Conservation (phyloP, 2,797 vertebrate species). For the Ptychadena robeensis region DNA sequence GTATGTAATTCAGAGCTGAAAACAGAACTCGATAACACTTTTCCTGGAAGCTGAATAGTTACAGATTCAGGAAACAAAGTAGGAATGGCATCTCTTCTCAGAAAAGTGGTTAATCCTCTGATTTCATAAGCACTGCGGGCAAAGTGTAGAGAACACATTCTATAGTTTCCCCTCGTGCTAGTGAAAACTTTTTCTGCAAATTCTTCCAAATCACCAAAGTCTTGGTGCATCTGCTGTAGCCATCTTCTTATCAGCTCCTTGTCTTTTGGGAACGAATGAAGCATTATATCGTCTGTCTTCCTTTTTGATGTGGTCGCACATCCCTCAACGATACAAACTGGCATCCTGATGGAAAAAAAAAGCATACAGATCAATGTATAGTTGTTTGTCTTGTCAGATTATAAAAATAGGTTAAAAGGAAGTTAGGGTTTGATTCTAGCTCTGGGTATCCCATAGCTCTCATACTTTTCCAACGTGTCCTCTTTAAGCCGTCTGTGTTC, state of each 20-base stretch:
- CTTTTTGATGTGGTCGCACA: background rate
- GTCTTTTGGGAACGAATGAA: background rate
- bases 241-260: background rate
- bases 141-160: background rate
- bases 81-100: background rate
- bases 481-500: background rate
- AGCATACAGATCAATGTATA: background rate
- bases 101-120: background rate
- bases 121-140: background rate
- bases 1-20: background rate
- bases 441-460: background rate
- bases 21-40: background rate
- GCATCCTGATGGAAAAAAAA: background rate
- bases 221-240: background rate
- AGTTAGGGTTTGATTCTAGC: background rate
- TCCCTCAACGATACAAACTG: background rate
- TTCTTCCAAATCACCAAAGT: background rate
- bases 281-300: background rate
- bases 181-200: background rate
- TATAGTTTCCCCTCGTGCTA: background rate
- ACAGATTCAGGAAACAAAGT: background rate
- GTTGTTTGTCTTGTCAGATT: background rate
- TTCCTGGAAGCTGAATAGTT: background rate
- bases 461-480: background rate
- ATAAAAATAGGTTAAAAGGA: background rate